Conservation (phyloP, 2,113 vertebrate species). For the Heterocephalus glaber region DNA sequence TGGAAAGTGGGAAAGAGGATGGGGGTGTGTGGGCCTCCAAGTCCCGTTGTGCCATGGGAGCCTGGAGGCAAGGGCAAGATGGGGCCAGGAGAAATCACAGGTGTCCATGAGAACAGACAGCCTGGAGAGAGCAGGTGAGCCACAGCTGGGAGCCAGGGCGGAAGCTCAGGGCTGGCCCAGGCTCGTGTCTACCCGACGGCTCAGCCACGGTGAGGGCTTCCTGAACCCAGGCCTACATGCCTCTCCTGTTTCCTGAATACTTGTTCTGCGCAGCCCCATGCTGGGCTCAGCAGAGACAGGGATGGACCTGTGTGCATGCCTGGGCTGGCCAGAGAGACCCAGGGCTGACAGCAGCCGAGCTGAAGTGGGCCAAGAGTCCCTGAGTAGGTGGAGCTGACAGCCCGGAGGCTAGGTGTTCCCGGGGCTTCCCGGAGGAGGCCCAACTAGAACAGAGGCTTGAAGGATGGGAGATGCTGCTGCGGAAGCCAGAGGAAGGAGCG, state of each 20-base stretch:
- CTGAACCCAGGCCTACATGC: not conserved
- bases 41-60: not conserved
- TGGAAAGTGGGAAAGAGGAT: fast-evolving
- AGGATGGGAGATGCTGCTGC: not conserved
- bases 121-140: conserved; percentile 11
- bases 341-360: not conserved
- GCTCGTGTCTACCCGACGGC: not conserved
- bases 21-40: not conserved
- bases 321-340: not conserved
- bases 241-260: not conserved
- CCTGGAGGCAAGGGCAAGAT: not conserved
- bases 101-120: conserved; percentile 48
- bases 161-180: not conserved
- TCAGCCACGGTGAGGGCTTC: not conserved
- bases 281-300: not conserved
- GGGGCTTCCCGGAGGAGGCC: not conserved
- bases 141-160: not conserved
- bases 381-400: not conserved
- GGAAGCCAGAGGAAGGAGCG: not conserved
- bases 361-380: not conserved
- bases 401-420: not conserved
- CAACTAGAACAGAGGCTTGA: not conserved
- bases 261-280: not conserved
- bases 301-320: fast-evolving
- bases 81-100: not conserved